Conservation (phyloP, 2,797 vertebrate species). For the Nyctibius grandis region DNA sequence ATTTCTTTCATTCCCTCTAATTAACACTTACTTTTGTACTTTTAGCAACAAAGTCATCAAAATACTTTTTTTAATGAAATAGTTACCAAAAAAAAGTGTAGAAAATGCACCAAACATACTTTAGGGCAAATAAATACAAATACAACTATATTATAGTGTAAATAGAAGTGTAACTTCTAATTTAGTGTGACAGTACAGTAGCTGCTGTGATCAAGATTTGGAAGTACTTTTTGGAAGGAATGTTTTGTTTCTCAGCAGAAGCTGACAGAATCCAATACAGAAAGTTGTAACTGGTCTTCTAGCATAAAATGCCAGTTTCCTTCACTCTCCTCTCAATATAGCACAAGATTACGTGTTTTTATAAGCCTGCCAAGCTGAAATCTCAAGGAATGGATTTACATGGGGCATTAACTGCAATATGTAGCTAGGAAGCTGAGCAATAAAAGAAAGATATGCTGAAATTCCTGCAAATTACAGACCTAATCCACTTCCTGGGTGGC, state of each 20-base stretch:
- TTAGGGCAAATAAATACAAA: background rate
- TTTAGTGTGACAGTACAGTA: background rate
- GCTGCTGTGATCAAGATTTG: background rate
- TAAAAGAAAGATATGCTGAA: background rate
- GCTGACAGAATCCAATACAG: background rate
- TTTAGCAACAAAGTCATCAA: background rate
- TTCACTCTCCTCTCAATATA: background rate
- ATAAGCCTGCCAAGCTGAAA: background rate
- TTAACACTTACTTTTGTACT: background rate
- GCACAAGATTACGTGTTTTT: background rate
- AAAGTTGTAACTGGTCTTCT: background rate
- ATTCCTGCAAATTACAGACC: slow-evolving; percentile 5
- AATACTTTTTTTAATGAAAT: background rate
- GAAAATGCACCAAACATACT: background rate
- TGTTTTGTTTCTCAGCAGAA: background rate
- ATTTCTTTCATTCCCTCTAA: background rate
- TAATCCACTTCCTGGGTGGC: background rate
- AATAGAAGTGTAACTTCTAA: background rate
- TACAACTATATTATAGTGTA: background rate
- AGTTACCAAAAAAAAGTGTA: background rate
- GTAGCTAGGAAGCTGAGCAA: background rate
- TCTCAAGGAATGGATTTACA: slow-evolving; percentile 4
- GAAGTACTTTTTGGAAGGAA: background rate
- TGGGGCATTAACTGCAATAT: background rate
- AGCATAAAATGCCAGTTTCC: background rate